Evolutionary conservation across 1,140 invertebrate genomes (phyloP), one percentile per base, ranked within the genome.

Genomic region (Drosophila rufa): DNA sequence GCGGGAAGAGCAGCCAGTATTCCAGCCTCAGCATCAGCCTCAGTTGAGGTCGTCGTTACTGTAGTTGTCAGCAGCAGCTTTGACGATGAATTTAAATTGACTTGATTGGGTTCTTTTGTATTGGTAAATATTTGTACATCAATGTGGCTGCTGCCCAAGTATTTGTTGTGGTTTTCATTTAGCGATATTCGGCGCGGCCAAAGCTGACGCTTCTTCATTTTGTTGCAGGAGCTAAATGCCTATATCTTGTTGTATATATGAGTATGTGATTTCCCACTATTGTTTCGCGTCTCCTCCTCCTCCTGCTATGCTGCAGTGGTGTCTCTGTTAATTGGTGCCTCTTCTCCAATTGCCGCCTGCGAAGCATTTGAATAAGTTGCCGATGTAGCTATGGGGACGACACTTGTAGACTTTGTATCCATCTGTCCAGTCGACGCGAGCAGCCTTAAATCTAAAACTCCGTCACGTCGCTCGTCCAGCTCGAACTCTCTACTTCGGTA

Each of bases 21-120:
- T 12, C 19, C 53, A 56, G 51, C 33, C 33, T 42, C 14, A 62
- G 60, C 38, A 36, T 55, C 51, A 77, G 80, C 65, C 80, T 77
- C 85, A 55, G 69, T 43, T 79, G 78, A 78, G 64, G 80, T 80
- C 80, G 80, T 42, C 60, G 71, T 51, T 58, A n/a, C 42, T 61
- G 56, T 51, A 60, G 59, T 48, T 42, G 67, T 30, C 65, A 66
- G 50, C 60, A 62, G 25, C 55, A 66, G 75, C 61, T 82, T 66
- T 80, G 81, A 75, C 78, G 82, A 91, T 86, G 85, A 90, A 85
- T 85, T 90, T 91, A 90, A 90, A 90, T 91, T 90, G 85, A 91
- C 81, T 91, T 90, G 85, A 90, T 90, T 90, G 85, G 83, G 82
- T 55, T 85, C 79, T 77, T 86, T 71, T 91, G 86, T 90, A 91